Evolutionary conservation across 2,113 vertebrate species (phyloP), one percentile per base, ranked within the genome.

Genomic region (Lucifuga dentata): DNA sequence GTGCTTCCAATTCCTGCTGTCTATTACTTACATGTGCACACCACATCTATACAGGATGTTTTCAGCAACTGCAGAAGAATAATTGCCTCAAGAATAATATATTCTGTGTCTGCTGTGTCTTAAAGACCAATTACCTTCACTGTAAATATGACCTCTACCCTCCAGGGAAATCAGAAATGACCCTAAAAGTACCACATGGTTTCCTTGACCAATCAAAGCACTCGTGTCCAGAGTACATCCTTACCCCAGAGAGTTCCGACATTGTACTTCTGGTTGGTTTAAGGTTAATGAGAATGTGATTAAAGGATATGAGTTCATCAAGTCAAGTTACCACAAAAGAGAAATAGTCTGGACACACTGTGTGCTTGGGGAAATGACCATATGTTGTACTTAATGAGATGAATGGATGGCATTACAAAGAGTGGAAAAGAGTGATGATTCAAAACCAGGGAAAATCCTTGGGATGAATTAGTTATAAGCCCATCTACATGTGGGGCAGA

Each of bases 391-490:
- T 32, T 23, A 48, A 46, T 72, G 76, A 73, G 60, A 68, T 56
- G 38, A 59, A 64, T 20, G 19, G 43, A 43, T 26, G 36, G 23
- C 13, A 36, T 33, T 3, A 33, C 60, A 78, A 45, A 55, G 65
- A 77, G 49, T 49, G 19, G 51, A 57, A 64, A 44, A 62, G 58
- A 66, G 48, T 67, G 45, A 73, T 69, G 72, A 76, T 59, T 79
- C 53, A 80, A 82, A 75, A 58, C 48, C 16, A 36, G 62, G 76
- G 76, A 85, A 90, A 82, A 76, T 86, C 81, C 82, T 77, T 35
- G 50, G 58, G 65, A 90, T 92, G 50, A 92, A 91, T 92, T 75
- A 92, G 78, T 91, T 60, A 92, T 92, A 78, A 88, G 49, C 57
- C 58, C 74, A 79, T 90, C 79, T 81, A 86, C 85, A 89, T 87